Evolutionary conservation across 2,797 vertebrate genomes (phyloP).

Genomic region (Danio kyathit): DNA sequence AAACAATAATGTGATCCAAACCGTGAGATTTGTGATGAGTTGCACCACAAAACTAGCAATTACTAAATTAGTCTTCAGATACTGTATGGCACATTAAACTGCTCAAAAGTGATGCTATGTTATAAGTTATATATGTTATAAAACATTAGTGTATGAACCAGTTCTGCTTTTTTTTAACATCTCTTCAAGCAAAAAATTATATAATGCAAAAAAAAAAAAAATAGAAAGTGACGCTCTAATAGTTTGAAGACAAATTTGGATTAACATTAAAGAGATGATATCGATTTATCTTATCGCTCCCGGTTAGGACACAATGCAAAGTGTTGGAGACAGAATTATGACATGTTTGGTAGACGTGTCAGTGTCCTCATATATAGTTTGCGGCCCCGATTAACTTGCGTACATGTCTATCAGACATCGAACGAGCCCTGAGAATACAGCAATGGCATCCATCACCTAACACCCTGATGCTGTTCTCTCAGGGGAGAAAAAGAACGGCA

Average conservation of each 20-base stretch:
- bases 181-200: neutral
- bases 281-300: neutral
- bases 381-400: neutral
- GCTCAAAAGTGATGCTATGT: too few species aligned
- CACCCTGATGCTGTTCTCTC: slow-evolving; percentile 30
- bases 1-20: too few species aligned
- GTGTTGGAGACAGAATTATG: neutral
- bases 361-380: slow-evolving; percentile 11
- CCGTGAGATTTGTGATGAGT: too few species aligned
- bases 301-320: neutral
- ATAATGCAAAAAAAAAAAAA: neutral
- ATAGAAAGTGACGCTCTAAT: neutral
- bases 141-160: neutral
- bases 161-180: neutral
- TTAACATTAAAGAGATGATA: neutral
- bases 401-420: slow-evolving; percentile 9
- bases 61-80: too few species aligned
- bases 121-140: too few species aligned
- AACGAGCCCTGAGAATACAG: slow-evolving; percentile 4
- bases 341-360: slow-evolving; percentile 6
- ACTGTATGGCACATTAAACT: too few species aligned
- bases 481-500: neutral
- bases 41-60: too few species aligned
- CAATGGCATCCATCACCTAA: slow-evolving; percentile 33
- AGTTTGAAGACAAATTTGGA: neutral